Conservation (phyloP, 2,113 vertebrate species). For the Girardinichthys multiradiatus region DNA sequence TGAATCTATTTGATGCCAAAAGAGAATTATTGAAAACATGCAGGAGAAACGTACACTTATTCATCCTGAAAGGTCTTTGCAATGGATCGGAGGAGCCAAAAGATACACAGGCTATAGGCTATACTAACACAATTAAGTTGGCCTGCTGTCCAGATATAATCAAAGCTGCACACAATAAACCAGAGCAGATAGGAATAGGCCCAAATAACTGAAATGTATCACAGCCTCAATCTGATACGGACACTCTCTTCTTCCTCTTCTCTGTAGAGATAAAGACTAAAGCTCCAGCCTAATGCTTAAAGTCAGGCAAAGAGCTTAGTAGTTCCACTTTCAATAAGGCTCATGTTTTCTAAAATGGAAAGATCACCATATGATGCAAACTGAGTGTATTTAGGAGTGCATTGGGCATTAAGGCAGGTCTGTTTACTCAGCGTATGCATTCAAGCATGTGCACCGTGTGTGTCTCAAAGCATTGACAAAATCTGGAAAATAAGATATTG, state of each 20-base stretch:
- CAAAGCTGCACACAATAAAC: slow-evolving; percentile 64
- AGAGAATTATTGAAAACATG: slow-evolving; percentile 48
- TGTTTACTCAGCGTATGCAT: not conserved
- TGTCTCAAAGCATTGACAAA: not conserved
- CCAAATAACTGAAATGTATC: slow-evolving; percentile 65
- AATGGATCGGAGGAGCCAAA: slow-evolving; percentile 43
- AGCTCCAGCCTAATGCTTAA: slow-evolving; percentile 19
- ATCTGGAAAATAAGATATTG: not conserved
- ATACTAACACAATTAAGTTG: slow-evolving; percentile 64
- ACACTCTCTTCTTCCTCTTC: slow-evolving; percentile 4
- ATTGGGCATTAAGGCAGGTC: not conserved
- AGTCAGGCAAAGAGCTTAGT: slow-evolving; percentile 25
- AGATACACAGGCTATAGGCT: slow-evolving; percentile 49
- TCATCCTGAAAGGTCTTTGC: slow-evolving; percentile 58
- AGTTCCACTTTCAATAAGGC: slow-evolving; percentile 10
- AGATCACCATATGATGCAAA: slow-evolving; percentile 11
- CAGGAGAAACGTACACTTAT: slow-evolving; percentile 29
- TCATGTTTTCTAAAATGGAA: slow-evolving; percentile 30
- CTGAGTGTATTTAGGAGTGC: not conserved
- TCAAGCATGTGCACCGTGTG: not conserved
- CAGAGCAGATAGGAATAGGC: slow-evolving; percentile 57
- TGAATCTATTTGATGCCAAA: slow-evolving; percentile 44
- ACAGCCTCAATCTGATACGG: slow-evolving; percentile 45
- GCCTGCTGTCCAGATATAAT: slow-evolving; percentile 70
- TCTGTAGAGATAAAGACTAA: slow-evolving; percentile 10